Conservation (phyloP, 2,797 vertebrate genomes). For the Epinephelus malabaricus region DNA sequence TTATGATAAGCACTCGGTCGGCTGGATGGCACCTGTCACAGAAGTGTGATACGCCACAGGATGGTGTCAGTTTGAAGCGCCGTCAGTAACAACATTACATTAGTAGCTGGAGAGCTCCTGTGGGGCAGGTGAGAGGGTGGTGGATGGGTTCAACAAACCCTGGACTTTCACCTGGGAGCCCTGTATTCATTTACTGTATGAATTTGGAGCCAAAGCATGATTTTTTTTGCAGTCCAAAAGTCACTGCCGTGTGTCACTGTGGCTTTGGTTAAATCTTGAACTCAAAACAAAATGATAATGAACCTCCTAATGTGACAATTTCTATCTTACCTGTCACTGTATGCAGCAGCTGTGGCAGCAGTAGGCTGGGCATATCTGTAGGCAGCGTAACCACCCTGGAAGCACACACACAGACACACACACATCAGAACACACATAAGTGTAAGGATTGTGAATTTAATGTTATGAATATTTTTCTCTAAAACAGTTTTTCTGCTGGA, state of each 20-base stretch:
- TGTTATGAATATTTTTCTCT: not conserved
- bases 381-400: conserved; percentile 95
- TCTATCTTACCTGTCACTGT: conserved; percentile 96
- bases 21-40: too few species aligned
- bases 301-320: conserved; percentile 9
- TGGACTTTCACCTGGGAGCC: too few species aligned
- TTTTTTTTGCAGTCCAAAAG: too few species aligned
- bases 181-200: too few species aligned
- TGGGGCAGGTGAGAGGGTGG: too few species aligned
- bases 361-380: conserved; percentile 97
- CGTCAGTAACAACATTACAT: too few species aligned
- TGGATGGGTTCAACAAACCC: too few species aligned
- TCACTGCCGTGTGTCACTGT: not conserved
- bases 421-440: conserved; percentile 23
- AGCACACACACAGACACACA: conserved; percentile 69
- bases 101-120: too few species aligned
- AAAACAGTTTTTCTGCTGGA: not conserved
- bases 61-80: too few species aligned
- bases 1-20: too few species aligned
- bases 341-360: conserved; percentile 96
- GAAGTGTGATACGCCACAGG: too few species aligned
- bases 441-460: conserved; percentile 6
- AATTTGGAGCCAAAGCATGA: too few species aligned
- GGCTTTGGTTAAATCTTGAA: not conserved
- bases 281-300: not conserved